Evolutionary conservation across 64 coral and sea anemone genomes (phyloP).

Genomic region (Porites australiensis): DNA sequence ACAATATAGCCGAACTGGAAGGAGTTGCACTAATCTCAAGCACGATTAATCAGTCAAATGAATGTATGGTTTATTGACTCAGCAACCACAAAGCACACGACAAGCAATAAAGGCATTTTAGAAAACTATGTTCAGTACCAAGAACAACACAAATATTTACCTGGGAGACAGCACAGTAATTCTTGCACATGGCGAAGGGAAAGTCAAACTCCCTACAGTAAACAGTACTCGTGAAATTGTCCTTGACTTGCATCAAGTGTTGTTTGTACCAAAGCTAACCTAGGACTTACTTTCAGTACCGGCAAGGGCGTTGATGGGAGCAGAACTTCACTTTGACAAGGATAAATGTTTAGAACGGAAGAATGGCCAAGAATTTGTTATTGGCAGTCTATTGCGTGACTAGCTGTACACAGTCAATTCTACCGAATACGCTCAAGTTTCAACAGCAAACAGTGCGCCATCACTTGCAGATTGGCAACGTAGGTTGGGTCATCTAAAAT

Average conservation of each 20-base stretch:
- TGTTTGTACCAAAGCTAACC: too few species aligned
- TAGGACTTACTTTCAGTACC: conserved; percentile 45
- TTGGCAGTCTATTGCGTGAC: too few species aligned
- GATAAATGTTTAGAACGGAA: too few species aligned
- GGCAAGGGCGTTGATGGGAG: background rate
- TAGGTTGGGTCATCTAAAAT: background rate
- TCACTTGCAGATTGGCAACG: conserved; percentile 70
- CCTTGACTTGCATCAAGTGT: conserved; percentile 20
- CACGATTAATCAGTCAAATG: background rate
- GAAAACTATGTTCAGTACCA: conserved; percentile 16
- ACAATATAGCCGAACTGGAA: background rate
- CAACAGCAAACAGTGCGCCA: conserved; percentile 39
- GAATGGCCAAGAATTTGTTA: too few species aligned
- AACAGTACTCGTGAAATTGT: background rate
- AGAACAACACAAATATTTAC: conserved; percentile 51
- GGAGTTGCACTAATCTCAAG: conserved; percentile 22
- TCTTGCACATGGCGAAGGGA: too few species aligned
- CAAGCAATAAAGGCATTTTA: conserved; percentile 19
- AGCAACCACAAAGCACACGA: conserved; percentile 40
- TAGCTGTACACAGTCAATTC: conserved; percentile 27
- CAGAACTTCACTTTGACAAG: too few species aligned
- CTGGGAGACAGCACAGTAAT: conserved; percentile 31
- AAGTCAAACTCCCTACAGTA: background rate
- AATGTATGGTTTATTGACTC: conserved; percentile 64
- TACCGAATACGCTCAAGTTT: conserved; percentile 63